Base-by-base conservation (phyloP, 2,888 invertebrate genomes). In the Mythimna ferrago region DNA sequence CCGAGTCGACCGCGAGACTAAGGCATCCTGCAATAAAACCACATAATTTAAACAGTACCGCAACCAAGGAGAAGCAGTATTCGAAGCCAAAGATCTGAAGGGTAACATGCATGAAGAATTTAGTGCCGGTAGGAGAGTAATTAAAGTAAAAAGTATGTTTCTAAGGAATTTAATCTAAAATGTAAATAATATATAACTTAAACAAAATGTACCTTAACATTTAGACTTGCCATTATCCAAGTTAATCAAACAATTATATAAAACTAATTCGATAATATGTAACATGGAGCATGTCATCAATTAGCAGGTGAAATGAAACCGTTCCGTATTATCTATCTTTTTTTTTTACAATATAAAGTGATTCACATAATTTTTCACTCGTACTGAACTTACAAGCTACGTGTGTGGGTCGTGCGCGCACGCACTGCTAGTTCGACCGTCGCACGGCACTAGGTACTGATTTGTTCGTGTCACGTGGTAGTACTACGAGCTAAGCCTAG, bases 141-240 rank as follows among this genome's bases (percentile, higher is more conserved):
- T 88, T 82, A 89, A 90, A 89, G 81, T 89, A 82, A 86, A 84
- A 84, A 69, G 26, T 78, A 76, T 88, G 85, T 85, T 87, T 89
- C 83, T 85, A 89, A 89, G 83, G 87, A 85, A 81, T 93, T 94
- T 94, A 94, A 93, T 94, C 91, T 90, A 90, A 88, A 91, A 88
- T 86, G 71, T 82, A 87, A 90, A 86, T 48, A 48, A 48, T 88
- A 86, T 90, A 92, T 90, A 92, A 84, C 89, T 91, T 89, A 90
- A 88, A 88, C 88, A 90, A 76, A 81, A 86, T 78, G 87, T 80
- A 84, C 78, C 83, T 88, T 86, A 88, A 83, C 87, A 87, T 85
- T 79, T 82, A 87, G 87, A 88, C 86, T 89, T 88, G 89, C 89
- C 82, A 89, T 85, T 81, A 89, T 73, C 85, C 86, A 82, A 87